These are phyloP conservation scores for Mustela lutreola DNA, from an alignment of 2,113 vertebrate genomes.

Conservation along the genomic window DNA sequence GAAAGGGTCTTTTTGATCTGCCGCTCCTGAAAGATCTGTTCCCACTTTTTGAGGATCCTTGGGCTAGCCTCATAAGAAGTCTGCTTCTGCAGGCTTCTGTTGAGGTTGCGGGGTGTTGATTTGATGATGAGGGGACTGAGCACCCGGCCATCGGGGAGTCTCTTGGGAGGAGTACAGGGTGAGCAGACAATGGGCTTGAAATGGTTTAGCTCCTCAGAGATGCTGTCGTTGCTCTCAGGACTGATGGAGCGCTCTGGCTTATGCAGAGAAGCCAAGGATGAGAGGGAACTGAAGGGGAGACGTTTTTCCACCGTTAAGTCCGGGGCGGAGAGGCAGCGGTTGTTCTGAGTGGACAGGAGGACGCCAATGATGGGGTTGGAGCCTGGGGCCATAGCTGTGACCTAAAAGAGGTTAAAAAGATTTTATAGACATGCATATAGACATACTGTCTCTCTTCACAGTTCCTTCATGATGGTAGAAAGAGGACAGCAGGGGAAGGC, in stretches of 20 bases:
- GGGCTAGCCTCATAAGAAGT: conserved; percentile 96
- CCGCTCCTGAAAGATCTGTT: conserved; percentile 96
- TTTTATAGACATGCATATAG: not conserved
- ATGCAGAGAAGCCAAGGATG: conserved; percentile 82
- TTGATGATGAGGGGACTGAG: conserved; percentile 95
- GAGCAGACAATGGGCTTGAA: conserved; percentile 99
- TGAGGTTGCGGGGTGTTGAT: conserved; percentile 96
- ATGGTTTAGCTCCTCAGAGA: conserved; percentile 98
- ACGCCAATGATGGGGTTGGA: conserved; percentile 91
- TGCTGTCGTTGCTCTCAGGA: conserved; percentile 99
- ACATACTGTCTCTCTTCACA: not conserved
- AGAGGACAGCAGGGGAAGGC: not conserved
- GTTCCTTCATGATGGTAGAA: conserved; percentile 10
- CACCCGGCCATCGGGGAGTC: conserved; percentile 94
- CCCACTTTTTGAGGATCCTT: conserved; percentile 95
- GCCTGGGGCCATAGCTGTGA: conserved; percentile 55
- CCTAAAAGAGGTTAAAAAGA: conserved; percentile 81
- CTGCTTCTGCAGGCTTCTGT: conserved; percentile 91
- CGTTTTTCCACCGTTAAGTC: conserved; percentile 90
- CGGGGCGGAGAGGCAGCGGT: conserved; percentile 93
- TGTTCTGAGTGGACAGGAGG: conserved; percentile 94
- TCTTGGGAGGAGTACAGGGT: conserved; percentile 96
- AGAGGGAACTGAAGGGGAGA: conserved; percentile 84
- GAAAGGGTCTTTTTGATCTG: conserved; percentile 93
- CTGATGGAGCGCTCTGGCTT: conserved; percentile 94